Conservation (phyloP, 2,113 vertebrate genomes). For the Apodemus speciosus region DNA sequence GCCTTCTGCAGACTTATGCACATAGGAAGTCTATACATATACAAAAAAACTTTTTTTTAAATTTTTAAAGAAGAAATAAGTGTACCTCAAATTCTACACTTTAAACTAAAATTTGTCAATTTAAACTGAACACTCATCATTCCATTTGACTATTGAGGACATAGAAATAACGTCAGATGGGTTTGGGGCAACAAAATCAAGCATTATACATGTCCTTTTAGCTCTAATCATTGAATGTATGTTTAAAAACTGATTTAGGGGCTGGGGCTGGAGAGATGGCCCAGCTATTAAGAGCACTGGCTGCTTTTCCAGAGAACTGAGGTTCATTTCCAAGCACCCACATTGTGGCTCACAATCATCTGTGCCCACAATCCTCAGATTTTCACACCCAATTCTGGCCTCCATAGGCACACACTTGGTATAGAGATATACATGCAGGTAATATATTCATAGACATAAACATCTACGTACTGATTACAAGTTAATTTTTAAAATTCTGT, state of each 20-base stretch:
- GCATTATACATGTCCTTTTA: background rate
- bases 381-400: background rate
- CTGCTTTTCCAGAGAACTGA: background rate
- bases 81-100: background rate
- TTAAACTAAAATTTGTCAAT: background rate
- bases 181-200: slow-evolving; percentile 4
- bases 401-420: background rate
- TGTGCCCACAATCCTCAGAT: too few relatives aligned
- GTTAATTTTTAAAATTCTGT: background rate
- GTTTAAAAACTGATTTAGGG: slow-evolving; percentile 11
- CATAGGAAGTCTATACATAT: background rate
- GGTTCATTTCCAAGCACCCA: background rate
- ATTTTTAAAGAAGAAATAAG: background rate
- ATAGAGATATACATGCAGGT: background rate
- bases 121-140: background rate
- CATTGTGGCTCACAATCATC: background rate
- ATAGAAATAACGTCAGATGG: background rate
- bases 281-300: background rate
- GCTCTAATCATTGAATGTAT: background rate
- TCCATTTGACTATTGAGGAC: background rate
- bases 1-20: background rate
- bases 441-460: background rate
- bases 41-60: too few relatives aligned
- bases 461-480: background rate
- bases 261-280: background rate